These are phyloP conservation scores for Anarsia innoxiella DNA, from an alignment of 2,888 invertebrate genomes.

Conservation along the genomic window DNA sequence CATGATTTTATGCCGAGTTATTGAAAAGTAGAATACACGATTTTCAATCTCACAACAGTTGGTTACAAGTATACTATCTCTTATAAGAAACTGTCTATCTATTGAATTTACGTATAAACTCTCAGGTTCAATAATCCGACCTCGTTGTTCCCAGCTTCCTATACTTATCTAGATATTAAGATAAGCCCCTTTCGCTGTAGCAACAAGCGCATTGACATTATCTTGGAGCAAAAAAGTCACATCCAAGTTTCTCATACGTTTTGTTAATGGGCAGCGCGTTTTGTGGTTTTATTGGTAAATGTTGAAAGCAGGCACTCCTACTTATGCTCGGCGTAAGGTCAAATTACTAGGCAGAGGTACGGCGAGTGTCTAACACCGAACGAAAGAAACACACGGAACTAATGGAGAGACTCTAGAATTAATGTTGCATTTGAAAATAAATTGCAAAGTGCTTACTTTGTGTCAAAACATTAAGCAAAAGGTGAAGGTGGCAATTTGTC, in stretches of 20 bases:
- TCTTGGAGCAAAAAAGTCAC: conserved; percentile 32
- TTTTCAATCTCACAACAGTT: no score
- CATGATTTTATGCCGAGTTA: no score
- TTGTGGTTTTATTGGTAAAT: conserved; percentile 53
- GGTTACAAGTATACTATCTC: no score
- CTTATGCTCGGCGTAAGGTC: conserved; percentile 59
- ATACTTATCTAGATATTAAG: not conserved
- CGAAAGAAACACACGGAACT: not conserved
- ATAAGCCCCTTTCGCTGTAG: not conserved
- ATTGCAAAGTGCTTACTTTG: no score
- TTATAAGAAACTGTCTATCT: no score
- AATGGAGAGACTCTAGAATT: no score
- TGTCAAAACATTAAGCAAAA: no score
- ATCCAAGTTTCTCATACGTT: conserved; percentile 43
- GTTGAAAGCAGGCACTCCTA: conserved; percentile 56
- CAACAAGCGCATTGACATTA: conserved; percentile 13
- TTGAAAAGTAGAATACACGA: no score
- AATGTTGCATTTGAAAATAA: no score
- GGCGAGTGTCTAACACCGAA: conserved; percentile 36
- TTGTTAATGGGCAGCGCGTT: conserved; percentile 47
- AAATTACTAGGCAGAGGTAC: conserved; percentile 53
- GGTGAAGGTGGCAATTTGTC: not conserved
- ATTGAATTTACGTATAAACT: not conserved
- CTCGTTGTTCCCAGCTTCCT: not conserved
- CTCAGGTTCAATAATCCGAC: not conserved